Conservation (phyloP, 2,113 vertebrate genomes). For the Hipposideros armiger region DNA sequence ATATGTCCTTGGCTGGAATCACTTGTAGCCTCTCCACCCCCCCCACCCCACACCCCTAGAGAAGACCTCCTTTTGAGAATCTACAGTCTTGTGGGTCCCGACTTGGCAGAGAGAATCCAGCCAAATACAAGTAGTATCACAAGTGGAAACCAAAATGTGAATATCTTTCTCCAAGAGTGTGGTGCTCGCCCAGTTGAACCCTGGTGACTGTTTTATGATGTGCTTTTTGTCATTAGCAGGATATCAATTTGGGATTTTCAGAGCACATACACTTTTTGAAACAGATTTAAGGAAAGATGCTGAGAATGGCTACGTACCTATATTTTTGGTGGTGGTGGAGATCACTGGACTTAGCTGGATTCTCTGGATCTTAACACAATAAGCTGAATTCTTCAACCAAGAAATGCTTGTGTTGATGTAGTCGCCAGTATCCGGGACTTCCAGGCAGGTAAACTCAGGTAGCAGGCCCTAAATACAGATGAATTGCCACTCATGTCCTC, state of each 20-base stretch:
- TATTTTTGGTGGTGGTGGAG: too few species aligned
- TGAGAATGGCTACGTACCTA: neutral
- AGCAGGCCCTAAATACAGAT: neutral
- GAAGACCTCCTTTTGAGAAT: neutral
- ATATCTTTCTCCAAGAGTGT: conserved; percentile 46
- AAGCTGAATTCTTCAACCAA: neutral
- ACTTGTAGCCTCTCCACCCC: too few species aligned
- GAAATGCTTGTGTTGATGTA: neutral
- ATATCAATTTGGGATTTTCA: conserved; percentile 56
- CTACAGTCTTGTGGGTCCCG: neutral
- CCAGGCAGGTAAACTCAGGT: neutral
- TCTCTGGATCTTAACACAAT: neutral
- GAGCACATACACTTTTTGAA: conserved; percentile 37
- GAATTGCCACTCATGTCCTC: neutral
- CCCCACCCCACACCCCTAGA: too few species aligned
- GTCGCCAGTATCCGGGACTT: neutral
- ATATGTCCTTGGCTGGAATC: neutral
- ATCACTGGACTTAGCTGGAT: neutral
- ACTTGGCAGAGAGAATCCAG: conserved; percentile 14
- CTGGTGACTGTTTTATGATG: conserved; percentile 40
- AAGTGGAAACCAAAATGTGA: conserved; percentile 66
- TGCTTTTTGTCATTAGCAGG: conserved; percentile 6
- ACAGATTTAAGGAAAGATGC: conserved; percentile 29
- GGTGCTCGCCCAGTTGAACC: neutral
- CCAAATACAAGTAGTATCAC: conserved; percentile 41